Conservation (phyloP, 2,888 invertebrate species). For the Fragum sueziense region DNA sequence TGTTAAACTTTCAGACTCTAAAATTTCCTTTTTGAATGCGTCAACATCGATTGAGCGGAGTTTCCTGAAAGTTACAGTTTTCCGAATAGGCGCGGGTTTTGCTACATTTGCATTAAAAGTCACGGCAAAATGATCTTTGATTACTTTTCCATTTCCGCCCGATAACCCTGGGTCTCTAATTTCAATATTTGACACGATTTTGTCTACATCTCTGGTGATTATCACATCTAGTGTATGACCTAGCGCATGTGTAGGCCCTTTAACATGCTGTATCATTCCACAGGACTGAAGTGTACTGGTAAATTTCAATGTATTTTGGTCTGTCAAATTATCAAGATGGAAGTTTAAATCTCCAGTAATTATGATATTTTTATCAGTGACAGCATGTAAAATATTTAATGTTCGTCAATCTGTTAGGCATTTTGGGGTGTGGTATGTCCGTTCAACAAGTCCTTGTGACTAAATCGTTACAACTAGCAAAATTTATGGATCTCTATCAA, state of each 20-base stretch:
- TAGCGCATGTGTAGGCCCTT: conserved; percentile 31
- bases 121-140: conserved; percentile 41
- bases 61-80: conserved; percentile 35
- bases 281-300: conserved; percentile 17
- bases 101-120: conserved; percentile 22
- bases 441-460: too few species aligned
- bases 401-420: too few species aligned
- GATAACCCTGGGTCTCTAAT: conserved; percentile 35
- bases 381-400: too few species aligned
- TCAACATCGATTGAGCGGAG: conserved; percentile 33
- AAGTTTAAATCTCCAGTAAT: too few species aligned
- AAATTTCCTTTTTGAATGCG: conserved; percentile 19
- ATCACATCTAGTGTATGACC: conserved; percentile 6
- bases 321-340: neutral
- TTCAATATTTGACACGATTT: conserved; percentile 33
- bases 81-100: conserved; percentile 30
- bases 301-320: neutral
- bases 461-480: too few species aligned
- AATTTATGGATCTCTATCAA: too few species aligned
- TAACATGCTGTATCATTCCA: conserved; percentile 39
- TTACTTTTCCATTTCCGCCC: conserved; percentile 32
- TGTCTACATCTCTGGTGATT: conserved; percentile 28
- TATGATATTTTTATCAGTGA: neutral
- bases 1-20: neutral
- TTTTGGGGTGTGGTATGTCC: too few species aligned